phyloP scores from a whole-genome alignment of 2,797 vertebrate genomes.

The Leucoraja ocellata region DNA sequence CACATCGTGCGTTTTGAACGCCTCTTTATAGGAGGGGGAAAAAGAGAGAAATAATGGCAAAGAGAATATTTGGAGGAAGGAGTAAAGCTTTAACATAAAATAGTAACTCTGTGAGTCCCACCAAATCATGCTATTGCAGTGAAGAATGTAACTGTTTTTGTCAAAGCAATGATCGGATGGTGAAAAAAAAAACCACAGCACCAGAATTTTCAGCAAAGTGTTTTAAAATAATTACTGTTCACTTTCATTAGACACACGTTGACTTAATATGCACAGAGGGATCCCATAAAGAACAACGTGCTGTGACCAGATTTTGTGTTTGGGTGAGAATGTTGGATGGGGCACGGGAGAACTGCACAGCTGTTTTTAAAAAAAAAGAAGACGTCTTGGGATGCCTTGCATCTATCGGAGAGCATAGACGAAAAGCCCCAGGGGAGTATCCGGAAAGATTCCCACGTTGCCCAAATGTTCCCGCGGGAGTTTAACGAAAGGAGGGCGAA shows the following conservation, averaged over 20 bases:
- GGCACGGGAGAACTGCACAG: neutral
- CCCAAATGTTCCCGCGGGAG: neutral
- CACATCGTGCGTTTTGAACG: neutral
- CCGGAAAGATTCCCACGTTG: neutral
- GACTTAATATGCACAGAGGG: neutral
- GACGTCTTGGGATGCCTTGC: neutral
- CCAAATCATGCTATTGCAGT: neutral
- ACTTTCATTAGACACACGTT: neutral
- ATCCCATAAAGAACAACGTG: neutral
- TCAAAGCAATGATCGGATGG: neutral
- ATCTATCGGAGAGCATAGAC: neutral
- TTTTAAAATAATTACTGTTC: neutral
- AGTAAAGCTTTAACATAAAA: neutral
- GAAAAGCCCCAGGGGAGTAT: neutral
- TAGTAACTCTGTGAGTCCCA: neutral
- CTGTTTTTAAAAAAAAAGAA: neutral
- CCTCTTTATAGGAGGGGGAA: neutral
- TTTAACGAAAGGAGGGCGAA: neutral
- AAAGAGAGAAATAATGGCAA: neutral
- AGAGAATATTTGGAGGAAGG: neutral
- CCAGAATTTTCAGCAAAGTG: neutral
- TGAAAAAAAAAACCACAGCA: neutral
- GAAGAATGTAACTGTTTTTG: neutral
- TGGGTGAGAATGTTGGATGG: neutral
- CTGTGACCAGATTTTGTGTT: neutral